Evolutionary conservation across 1,140 invertebrate species (phyloP), one percentile per base, ranked within the genome.

Genomic region (Megathymus violae): DNA sequence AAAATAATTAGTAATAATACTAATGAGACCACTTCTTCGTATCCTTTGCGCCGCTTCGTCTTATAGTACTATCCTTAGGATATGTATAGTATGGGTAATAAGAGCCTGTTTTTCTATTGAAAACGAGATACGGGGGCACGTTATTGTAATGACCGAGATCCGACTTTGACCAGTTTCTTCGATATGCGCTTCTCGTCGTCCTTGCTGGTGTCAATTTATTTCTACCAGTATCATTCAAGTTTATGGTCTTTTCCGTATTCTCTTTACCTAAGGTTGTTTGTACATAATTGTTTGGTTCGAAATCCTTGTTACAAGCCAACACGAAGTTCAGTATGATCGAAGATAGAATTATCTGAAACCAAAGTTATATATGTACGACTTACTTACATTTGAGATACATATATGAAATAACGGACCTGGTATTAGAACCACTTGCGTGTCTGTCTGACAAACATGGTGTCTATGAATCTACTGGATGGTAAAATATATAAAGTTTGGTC

Each of bases 71-170:
- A 25, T 82, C 76, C 25, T 63, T 69, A 10, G 84, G 83, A 56
- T 74, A 82, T 10, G 71, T 80, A 40, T 79, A 90, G 52, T 83
- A 90, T 0, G 88, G 85, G 38, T 78, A 87, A 17, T 90, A 90
- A 1, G 83, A 70, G 3, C 85, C 84, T 14, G 64, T 62, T 65
- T 88, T 86, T 66, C 65, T 76, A 22, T 88, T 90, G 41, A 78
- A 83, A 17, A 90, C 80, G 11, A 90, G 66, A 64, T 90, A 88
- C 17, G 85, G 82, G 0, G 88, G 82, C 52, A 83, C 68, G 44
- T 72, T 69, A 41, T 68, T 68, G 25, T 69, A 56, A 62, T 51
- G 27, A 36, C 44, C 40, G 14, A 68, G 62, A 13, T 58, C 54
- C 1, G 48, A 46, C 31, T 71, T 74, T 0, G 69, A 56, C 82